These are phyloP conservation scores for Andricus quercusramuli DNA, from an alignment of 2,888 invertebrate genomes.

Conservation along the genomic window DNA sequence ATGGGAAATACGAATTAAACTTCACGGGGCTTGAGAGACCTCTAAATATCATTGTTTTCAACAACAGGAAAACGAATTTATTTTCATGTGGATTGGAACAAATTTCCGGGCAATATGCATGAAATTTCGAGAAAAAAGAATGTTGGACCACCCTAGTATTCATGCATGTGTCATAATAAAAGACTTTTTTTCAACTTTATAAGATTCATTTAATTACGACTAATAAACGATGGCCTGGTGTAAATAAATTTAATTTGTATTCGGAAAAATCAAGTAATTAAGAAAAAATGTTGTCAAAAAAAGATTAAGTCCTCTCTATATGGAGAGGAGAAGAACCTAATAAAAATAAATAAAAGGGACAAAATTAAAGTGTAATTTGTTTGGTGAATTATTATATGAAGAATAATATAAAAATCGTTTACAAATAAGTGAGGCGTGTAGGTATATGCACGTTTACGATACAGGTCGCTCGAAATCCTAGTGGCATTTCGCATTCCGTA, in stretches of 20 bases:
- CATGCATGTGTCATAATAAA: not conserved
- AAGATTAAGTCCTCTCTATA: not conserved
- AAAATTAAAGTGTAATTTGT: conserved; percentile 44
- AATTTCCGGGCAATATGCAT: too few relatives aligned
- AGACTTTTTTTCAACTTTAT: not conserved
- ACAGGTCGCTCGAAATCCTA: conserved; percentile 59
- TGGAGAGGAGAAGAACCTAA: not conserved
- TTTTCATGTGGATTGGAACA: too few relatives aligned
- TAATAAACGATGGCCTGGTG: not conserved
- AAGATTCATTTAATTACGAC: not conserved
- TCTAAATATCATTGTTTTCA: too few relatives aligned
- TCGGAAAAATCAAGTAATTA: not conserved
- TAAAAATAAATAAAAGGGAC: conserved; percentile 17
- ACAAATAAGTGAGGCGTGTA: conserved; percentile 65
- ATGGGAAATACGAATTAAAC: too few relatives aligned
- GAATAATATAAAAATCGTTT: conserved; percentile 50
- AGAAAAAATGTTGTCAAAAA: not conserved
- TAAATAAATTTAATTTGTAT: not conserved
- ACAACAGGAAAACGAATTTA: too few relatives aligned
- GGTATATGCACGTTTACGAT: conserved; percentile 65
- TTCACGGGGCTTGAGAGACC: too few relatives aligned
- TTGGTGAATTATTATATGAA: conserved; percentile 44
- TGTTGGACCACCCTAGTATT: too few relatives aligned
- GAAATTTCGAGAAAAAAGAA: too few relatives aligned
- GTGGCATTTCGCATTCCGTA: conserved; percentile 55